Conservation (phyloP, 2,888 invertebrate genomes). For the Trichacis sp. region DNA sequence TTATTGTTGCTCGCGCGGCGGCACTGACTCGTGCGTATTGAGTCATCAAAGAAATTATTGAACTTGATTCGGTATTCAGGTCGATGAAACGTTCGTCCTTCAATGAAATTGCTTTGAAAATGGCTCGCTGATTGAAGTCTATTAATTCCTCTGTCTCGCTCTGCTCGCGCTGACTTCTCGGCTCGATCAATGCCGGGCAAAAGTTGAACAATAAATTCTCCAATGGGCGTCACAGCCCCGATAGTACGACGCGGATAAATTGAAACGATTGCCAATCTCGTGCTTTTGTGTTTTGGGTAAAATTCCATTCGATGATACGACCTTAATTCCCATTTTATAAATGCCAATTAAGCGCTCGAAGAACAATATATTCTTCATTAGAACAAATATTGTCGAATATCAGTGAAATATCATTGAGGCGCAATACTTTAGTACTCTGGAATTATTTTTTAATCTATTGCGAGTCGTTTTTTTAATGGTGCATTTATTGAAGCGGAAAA, state of each 20-base stretch:
- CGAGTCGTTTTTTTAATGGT: too few species aligned
- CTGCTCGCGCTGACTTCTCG: conserved; percentile 4
- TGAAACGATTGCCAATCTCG: conserved; percentile 9
- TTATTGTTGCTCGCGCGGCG: conserved; percentile 19
- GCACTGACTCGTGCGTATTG: conserved; percentile 20
- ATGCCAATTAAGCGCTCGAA: too few species aligned
- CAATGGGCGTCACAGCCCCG: conserved; percentile 5
- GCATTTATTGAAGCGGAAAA: too few species aligned
- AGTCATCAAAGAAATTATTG: conserved; percentile 35
- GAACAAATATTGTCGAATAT: too few species aligned
- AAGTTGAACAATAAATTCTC: conserved; percentile 20
- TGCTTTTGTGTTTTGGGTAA: background rate
- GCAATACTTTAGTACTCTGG: too few species aligned
- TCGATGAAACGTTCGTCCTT: conserved; percentile 40
- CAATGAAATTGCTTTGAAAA: conserved; percentile 41
- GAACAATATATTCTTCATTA: too few species aligned
- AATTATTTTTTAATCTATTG: too few species aligned
- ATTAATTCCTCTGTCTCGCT: conserved; percentile 30
- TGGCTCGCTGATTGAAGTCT: conserved; percentile 36
- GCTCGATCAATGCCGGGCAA: conserved; percentile 12
- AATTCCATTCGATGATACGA: background rate
- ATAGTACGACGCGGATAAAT: conserved; percentile 10
- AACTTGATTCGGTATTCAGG: conserved; percentile 35
- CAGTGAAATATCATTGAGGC: too few species aligned
- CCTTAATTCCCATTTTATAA: background rate